Evolutionary conservation across 1,140 invertebrate species (phyloP), one percentile per base, ranked within the genome.

Genomic region (Pseudomyrmex cubaensis): DNA sequence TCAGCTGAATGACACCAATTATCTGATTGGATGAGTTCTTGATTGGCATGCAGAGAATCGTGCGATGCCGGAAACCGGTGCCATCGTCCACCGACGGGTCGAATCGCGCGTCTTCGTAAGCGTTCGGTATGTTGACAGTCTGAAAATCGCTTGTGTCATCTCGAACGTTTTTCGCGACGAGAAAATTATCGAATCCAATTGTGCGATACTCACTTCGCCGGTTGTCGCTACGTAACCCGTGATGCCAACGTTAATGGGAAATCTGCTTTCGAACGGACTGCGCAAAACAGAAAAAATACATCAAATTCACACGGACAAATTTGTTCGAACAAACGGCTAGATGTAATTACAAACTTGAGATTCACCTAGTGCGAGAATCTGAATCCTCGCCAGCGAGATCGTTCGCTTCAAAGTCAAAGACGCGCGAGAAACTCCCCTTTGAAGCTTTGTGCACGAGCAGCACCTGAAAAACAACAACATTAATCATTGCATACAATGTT

Each of bases 161-260:
- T 85, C 78, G 75, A 2, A 52, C 44, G 46, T 50, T 52, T 75
- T 82, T 63, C 35, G 44, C 15, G 13, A 2, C 25, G 56, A n/a
- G n/a, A 13, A 5, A 52, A 17, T 12, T n/a, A 20, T 35, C 35
- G 12, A 10, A 52, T 80, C 59, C 4, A 64, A 62, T 48, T 5
- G 12, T 59, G 25, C 57, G 22, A 57, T 70, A 93, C 95, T 96
- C 96, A 98, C 97, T 95, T 99, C 97, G 82, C 98, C 98, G 35
- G 98, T 99, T n/a, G 98, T 98, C 48, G 98, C 98, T 22, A 99
- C 98, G 93, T 98, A 97, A 62, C 98, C 98, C 10, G 98, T 99
- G 85, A 99, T 98, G 20, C 98, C 99, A 87, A 99, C 97, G 93
- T 99, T 99, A 90, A 99, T 99, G 9, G 99, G 98, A 95, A 99